Conservation (phyloP, 2,113 vertebrate genomes). For the Azemiops feae region DNA sequence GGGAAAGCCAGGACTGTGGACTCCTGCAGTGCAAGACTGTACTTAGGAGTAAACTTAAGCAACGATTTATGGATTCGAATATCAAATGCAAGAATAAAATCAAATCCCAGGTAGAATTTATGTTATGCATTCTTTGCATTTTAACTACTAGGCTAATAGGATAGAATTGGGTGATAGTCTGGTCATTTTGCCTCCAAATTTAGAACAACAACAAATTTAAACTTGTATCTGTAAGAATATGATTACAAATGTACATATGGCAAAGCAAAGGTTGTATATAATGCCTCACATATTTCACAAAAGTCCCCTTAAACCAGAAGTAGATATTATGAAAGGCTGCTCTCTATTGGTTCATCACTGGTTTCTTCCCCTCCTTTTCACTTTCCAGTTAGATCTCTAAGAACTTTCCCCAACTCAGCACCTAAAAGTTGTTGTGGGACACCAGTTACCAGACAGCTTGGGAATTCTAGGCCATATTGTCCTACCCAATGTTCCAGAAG, state of each 20-base stretch:
- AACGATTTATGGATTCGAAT: constrained; percentile 3
- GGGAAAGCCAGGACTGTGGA: neutral
- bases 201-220: constrained; percentile 25
- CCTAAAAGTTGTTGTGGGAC: neutral
- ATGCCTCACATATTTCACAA: neutral
- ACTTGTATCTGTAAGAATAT: neutral
- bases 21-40: constrained; percentile 20
- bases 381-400: neutral
- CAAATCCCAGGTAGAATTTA: neutral
- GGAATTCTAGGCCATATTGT: neutral
- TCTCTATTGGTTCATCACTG: neutral
- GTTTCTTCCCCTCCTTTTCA: neutral
- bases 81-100: constrained; percentile 43
- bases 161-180: constrained; percentile 8
- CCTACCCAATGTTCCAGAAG: neutral
- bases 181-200: constrained; percentile 11
- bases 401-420: neutral
- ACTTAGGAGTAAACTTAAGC: constrained; percentile 25
- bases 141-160: constrained; percentile 2
- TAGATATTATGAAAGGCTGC: neutral
- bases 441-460: neutral
- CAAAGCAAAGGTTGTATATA: neutral
- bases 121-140: constrained; percentile 26
- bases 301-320: neutral
- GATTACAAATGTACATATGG: constrained; percentile 1